Percentiles rank a stretch among this genome's conserved stretches.
These are phyloP conservation scores for Loris lydekkerianus DNA, from an alignment of 2,797 vertebrate species.

Conservation along the genomic window DNA sequence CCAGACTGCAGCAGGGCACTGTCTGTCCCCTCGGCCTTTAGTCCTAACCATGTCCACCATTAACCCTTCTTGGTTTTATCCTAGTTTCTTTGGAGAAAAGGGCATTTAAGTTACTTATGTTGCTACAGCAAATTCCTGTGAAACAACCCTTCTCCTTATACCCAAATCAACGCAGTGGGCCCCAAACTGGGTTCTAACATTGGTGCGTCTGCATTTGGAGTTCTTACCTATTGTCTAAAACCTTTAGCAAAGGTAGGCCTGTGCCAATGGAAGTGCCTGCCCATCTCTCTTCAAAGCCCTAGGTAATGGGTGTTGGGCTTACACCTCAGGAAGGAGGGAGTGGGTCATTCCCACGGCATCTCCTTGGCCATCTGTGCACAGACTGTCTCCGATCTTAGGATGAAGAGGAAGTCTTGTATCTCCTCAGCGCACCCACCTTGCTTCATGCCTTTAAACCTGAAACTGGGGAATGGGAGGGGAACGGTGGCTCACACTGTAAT, in stretches of 20 bases:
- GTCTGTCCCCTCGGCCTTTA: constrained; percentile 40
- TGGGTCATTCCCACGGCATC: background rate
- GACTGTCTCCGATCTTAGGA: background rate
- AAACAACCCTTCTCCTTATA: background rate
- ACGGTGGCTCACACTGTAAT: too few relatives aligned
- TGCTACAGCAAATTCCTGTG: constrained; percentile 10
- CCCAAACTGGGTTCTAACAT: background rate
- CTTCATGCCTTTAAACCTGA: background rate
- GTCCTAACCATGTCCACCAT: constrained; percentile 8
- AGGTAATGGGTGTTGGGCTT: background rate
- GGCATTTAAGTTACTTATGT: background rate
- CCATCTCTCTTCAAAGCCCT: background rate
- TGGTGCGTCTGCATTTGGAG: background rate
- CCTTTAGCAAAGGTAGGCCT: background rate
- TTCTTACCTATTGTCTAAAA: background rate
- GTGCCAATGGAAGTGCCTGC: background rate
- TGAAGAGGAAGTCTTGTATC: background rate
- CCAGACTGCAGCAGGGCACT: constrained; percentile 57
- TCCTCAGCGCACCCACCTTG: background rate
- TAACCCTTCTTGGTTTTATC: constrained; percentile 68
- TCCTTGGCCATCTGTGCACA: background rate
- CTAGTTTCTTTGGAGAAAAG: constrained; percentile 20
- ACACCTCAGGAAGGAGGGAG: background rate
- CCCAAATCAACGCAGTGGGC: background rate
- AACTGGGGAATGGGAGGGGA: background rate